Evolutionary conservation across 2,888 invertebrate species (phyloP).

Genomic region (Diplolepis rosae): DNA sequence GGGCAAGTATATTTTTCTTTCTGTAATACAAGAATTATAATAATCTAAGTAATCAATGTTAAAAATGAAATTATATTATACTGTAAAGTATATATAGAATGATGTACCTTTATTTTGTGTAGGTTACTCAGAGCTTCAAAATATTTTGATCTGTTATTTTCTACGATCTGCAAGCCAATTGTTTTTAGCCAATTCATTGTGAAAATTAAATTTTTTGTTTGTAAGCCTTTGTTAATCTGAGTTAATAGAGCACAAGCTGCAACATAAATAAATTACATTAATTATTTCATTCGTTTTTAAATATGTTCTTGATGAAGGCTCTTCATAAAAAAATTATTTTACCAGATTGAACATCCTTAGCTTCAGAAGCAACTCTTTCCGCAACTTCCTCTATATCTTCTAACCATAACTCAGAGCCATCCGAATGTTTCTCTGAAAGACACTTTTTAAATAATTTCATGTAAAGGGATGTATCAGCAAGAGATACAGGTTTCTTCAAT

Average conservation of each 20-base stretch:
- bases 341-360: slow-evolving; percentile 74
- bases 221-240: slow-evolving; percentile 61
- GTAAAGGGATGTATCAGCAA: slow-evolving; percentile 76
- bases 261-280: too few relatives aligned
- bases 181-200: slow-evolving; percentile 59
- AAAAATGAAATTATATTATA: not conserved
- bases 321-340: slow-evolving; percentile 68
- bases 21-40: slow-evolving; percentile 27
- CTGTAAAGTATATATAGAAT: not conserved
- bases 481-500: slow-evolving; percentile 71
- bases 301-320: too few relatives aligned
- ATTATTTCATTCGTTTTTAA: too few relatives aligned
- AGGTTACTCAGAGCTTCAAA: slow-evolving; percentile 53
- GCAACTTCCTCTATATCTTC: slow-evolving; percentile 77
- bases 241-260: slow-evolving; percentile 59
- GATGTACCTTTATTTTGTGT: slow-evolving; percentile 47
- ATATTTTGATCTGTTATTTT: slow-evolving; percentile 53
- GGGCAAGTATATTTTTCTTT: slow-evolving; percentile 57
- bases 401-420: slow-evolving; percentile 78
- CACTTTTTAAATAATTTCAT: slow-evolving; percentile 76
- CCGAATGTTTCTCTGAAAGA: slow-evolving; percentile 73
- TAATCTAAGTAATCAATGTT: not conserved
- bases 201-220: slow-evolving; percentile 53
- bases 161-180: slow-evolving; percentile 52
- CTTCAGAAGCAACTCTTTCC: slow-evolving; percentile 74